phyloP scores from a whole-genome alignment of 2,888 invertebrate species.

The Horisme vitalbata region DNA sequence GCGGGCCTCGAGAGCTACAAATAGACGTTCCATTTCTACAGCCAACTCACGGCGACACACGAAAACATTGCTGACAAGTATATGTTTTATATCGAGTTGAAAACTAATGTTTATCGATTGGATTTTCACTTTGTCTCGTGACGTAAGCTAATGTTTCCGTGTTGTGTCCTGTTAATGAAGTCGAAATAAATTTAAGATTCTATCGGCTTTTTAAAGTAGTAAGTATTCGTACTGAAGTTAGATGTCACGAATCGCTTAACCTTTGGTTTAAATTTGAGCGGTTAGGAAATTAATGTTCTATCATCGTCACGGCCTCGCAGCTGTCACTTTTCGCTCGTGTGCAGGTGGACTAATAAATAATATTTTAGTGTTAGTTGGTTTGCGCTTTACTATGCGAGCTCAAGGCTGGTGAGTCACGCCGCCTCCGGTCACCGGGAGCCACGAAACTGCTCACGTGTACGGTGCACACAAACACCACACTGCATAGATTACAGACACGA shows the following conservation, averaged over 20 bases:
- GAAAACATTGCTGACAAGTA: slow-evolving; percentile 71
- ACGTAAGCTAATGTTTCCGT: neutral
- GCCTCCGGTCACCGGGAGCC: slow-evolving; percentile 48
- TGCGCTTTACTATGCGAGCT: slow-evolving; percentile 49
- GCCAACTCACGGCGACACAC: slow-evolving; percentile 72
- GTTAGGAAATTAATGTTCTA: slow-evolving; percentile 41
- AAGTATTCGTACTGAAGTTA: slow-evolving; percentile 9
- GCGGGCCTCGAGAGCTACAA: slow-evolving; percentile 78
- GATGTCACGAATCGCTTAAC: slow-evolving; percentile 20
- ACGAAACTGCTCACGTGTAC: slow-evolving; percentile 59
- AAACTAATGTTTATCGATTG: slow-evolving; percentile 37
- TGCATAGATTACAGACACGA: slow-evolving; percentile 36
- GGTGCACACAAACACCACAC: slow-evolving; percentile 36
- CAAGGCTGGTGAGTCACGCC: slow-evolving; percentile 77
- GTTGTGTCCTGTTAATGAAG: neutral
- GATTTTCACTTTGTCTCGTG: slow-evolving; percentile 4
- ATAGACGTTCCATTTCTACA: slow-evolving; percentile 80
- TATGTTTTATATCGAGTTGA: slow-evolving; percentile 58
- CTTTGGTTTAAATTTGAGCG: slow-evolving; percentile 30
- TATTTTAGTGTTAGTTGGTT: slow-evolving; percentile 65
- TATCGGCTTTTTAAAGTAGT: neutral
- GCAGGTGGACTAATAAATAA: slow-evolving; percentile 66
- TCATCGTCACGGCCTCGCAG: slow-evolving; percentile 52
- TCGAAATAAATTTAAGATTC: slow-evolving; percentile 3
- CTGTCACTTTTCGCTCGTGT: slow-evolving; percentile 52